Base-by-base conservation (phyloP, 2,888 invertebrate genomes). In the Latheticus oryzae region DNA sequence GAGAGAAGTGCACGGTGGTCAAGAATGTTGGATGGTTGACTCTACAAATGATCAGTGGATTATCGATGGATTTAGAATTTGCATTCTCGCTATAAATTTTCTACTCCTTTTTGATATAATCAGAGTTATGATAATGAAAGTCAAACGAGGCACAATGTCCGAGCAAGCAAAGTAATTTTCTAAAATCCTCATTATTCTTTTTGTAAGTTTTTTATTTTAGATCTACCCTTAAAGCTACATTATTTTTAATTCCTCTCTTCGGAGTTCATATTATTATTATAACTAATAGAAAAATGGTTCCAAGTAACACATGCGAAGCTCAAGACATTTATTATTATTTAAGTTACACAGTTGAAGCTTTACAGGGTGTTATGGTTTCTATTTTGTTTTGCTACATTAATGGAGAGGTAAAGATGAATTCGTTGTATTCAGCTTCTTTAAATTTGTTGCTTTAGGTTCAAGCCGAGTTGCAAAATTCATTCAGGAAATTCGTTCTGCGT, bases 171-270 rank as follows among this genome's bases (percentile, higher is more conserved):
- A 63, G 75, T 74, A 67, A 40, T 48, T 52, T 9, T 1, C 9
- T 2, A 11, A 19, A 9, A n/a, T 5, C 11, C 7, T 11, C 19
- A 19, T 11, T 19, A 3, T 9, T 16, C 12, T 17, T 8, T 19
- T 26, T 19, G 15, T 33, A 4, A 5, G 11, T 4, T 8, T 12
- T 8, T 17, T 5, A 59, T 76, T 73, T 69, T 71, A 87, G 87
- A 73, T 82, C 81, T 59, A 85, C 86, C 17, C 80, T 86, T 9
- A 85, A 85, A 69, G 87, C 88, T 0, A 86, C 87, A 0, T 66
- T 88, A 35, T 86, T 89, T 65, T 79, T 89, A 62, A 83, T 89
- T 75, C 88, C 89, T 0, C 77, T 90, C 21, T 87, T 89, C 64
- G 89, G 89, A 1, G 79, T 86, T 0, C 88, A 89, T 68, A 87